A percentile compares a stretch with the other conserved stretches of the same genome.
These are phyloP conservation scores for Sinhomidia bicolor DNA, from an alignment of 2,888 invertebrate species.

Conservation along the genomic window DNA sequence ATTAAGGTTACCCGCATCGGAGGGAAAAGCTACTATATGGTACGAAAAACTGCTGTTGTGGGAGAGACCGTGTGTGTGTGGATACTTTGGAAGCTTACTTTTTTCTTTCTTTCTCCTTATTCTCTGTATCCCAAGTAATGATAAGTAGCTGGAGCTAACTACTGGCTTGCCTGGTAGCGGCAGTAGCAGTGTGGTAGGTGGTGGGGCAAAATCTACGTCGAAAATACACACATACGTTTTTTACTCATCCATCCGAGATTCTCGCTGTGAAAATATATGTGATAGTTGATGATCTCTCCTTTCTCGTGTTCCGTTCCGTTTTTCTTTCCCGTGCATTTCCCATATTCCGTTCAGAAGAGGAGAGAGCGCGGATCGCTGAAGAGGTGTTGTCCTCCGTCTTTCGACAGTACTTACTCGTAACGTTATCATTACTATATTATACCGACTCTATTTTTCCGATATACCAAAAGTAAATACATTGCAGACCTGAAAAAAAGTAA, in stretches of 20 bases:
- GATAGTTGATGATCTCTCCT: slow-evolving; percentile 36
- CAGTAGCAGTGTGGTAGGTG: not conserved
- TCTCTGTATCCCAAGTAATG: not conserved
- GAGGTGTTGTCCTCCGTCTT: slow-evolving; percentile 51
- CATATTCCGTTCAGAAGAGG: slow-evolving; percentile 61
- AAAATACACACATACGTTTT: slow-evolving; percentile 17
- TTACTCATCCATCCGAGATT: slow-evolving; percentile 16
- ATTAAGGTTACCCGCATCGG: slow-evolving; percentile 69
- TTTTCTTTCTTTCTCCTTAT: not conserved
- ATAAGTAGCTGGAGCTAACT: not conserved
- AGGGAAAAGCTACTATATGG: slow-evolving; percentile 43
- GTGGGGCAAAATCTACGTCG: slow-evolving; percentile 18
- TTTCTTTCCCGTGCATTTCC: slow-evolving; percentile 57
- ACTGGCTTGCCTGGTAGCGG: not conserved
- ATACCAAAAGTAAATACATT: not conserved
- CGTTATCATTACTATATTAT: slow-evolving; percentile 13
- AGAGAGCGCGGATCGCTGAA: slow-evolving; percentile 63
- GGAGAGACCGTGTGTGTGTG: not conserved
- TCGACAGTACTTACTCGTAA: slow-evolving; percentile 2
- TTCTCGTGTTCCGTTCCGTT: slow-evolving; percentile 28
- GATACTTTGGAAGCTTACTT: not conserved
- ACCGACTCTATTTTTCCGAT: slow-evolving; percentile 9
- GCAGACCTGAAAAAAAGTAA: not conserved
- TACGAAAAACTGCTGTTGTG: slow-evolving; percentile 8
- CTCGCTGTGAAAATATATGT: not conserved